Conservation (phyloP, 2,888 invertebrate genomes). For the Limnephilus marmoratus region DNA sequence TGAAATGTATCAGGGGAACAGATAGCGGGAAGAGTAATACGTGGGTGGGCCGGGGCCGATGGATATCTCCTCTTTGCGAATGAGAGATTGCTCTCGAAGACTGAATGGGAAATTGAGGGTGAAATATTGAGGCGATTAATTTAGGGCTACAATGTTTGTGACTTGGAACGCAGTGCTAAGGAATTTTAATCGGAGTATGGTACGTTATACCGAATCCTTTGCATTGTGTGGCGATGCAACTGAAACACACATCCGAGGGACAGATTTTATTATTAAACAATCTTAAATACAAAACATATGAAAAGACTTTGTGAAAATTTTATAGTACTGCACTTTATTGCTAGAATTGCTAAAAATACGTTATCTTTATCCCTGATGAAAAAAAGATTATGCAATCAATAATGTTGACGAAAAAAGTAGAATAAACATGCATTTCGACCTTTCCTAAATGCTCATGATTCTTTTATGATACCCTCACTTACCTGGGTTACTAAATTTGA, state of each 20-base stretch:
- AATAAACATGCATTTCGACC: not conserved
- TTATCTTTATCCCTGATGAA: not conserved
- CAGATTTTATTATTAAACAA: not conserved
- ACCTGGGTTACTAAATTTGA: not conserved
- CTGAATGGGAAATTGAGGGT: conserved; percentile 61
- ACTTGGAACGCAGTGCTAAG: conserved; percentile 55
- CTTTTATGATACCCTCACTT: not conserved
- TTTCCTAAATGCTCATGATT: not conserved
- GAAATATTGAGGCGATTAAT: conserved; percentile 64
- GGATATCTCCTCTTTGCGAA: conserved; percentile 64
- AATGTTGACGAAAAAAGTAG: not conserved
- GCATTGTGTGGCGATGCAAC: not conserved
- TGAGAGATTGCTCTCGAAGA: conserved; percentile 61
- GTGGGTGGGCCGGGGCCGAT: conserved; percentile 64
- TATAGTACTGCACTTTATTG: not conserved
- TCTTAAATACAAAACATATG: not conserved
- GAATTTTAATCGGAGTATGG: conserved; percentile 57
- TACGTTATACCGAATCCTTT: conserved; percentile 5
- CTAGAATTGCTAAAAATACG: no score
- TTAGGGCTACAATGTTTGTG: conserved; percentile 58
- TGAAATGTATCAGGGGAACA: not conserved
- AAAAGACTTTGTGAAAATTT: not conserved
- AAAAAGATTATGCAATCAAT: not conserved
- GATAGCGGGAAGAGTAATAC: conserved; percentile 34
- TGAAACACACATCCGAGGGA: not conserved